Evolutionary conservation across 2,113 vertebrate genomes (phyloP).

Genomic region (Menidia beryllina): DNA sequence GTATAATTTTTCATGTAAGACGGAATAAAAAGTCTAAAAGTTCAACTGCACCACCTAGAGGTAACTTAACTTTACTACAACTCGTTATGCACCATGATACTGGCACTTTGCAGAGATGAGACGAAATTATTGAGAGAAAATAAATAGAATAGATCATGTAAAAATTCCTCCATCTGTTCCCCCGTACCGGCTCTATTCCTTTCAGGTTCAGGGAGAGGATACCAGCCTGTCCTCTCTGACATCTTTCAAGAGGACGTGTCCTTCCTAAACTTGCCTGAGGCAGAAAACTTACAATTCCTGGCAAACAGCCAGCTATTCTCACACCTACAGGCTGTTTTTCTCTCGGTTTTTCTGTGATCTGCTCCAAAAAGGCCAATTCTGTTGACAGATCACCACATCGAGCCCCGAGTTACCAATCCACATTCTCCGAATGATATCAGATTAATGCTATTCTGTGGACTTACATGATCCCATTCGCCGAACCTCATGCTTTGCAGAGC

Average conservation of each 20-base stretch:
- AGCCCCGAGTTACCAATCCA: slow-evolving; percentile 16
- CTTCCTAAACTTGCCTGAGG: not conserved
- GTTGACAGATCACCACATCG: not conserved
- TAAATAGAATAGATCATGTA: not conserved
- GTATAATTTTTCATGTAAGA: not conserved
- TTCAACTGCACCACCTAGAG: slow-evolving; percentile 36
- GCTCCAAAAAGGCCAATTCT: too few species aligned
- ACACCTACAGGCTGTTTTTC: too few species aligned
- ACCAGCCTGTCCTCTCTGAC: not conserved
- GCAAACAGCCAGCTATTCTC: too few species aligned
- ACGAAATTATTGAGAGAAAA: not conserved
- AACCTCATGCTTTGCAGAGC: slow-evolving; percentile 48
- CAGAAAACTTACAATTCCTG: too few species aligned
- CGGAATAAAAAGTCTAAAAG: not conserved
- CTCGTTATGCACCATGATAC: not conserved
- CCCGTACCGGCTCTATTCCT: not conserved
- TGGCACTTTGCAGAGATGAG: not conserved
- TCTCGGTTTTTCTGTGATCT: not conserved
- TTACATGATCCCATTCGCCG: slow-evolving; percentile 32
- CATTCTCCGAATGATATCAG: slow-evolving; percentile 9
- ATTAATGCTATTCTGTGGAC: slow-evolving; percentile 2
- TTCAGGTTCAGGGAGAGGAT: not conserved
- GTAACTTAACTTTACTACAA: slow-evolving; percentile 11
- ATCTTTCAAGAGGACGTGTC: not conserved
- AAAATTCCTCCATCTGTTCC: not conserved